Evolutionary conservation across 2,797 vertebrate genomes (phyloP).

Genomic region (Furcifer pardalis): DNA sequence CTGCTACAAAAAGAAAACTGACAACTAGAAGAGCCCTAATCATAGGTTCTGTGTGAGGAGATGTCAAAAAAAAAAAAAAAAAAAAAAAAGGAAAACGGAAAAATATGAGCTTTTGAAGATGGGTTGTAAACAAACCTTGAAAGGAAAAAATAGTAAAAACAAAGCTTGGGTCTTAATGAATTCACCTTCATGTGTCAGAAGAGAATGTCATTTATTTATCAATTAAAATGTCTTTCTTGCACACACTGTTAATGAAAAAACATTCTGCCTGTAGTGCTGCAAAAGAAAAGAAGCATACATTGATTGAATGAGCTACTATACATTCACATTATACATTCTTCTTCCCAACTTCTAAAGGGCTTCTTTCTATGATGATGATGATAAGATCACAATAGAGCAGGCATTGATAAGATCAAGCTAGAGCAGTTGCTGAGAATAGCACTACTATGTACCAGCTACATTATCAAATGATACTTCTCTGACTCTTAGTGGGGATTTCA

Average conservation of each 20-base stretch:
- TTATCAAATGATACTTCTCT: too few species aligned
- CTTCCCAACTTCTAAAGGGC: neutral
- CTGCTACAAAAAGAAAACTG: neutral
- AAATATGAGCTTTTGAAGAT: conserved; percentile 13
- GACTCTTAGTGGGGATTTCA: too few species aligned
- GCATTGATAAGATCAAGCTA: too few species aligned
- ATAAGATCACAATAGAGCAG: too few species aligned
- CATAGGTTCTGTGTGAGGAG: neutral
- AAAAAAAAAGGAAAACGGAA: neutral
- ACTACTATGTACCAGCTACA: too few species aligned
- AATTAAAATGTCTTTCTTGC: conserved; percentile 11
- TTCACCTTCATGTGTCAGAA: neutral
- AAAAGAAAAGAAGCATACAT: conserved; percentile 12
- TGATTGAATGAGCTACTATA: neutral
- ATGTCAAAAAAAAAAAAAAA: neutral
- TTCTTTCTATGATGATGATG: conserved; percentile 14
- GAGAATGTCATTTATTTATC: neutral
- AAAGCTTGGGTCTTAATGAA: conserved; percentile 5
- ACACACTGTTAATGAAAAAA: neutral
- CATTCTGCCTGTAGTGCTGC: conserved; percentile 1
- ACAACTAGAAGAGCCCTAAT: neutral
- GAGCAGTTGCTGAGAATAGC: too few species aligned
- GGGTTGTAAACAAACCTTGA: conserved; percentile 19
- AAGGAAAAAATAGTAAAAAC: neutral
- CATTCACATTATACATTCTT: neutral